These are phyloP conservation scores for Zeugodacus cucurbitae DNA, from an alignment of 1,140 invertebrate genomes.

Conservation along the genomic window DNA sequence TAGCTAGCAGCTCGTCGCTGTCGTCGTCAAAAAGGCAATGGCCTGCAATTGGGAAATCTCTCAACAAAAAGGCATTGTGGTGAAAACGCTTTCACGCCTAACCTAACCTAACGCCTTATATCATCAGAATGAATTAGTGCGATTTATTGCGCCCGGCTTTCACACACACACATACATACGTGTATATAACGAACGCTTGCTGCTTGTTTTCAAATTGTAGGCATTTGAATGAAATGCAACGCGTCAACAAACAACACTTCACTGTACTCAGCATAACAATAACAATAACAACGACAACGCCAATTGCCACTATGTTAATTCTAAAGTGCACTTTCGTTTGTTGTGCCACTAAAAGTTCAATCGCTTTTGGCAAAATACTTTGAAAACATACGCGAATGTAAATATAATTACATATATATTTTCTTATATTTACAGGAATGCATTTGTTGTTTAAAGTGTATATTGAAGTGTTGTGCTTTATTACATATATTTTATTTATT, in stretches of 20 bases:
- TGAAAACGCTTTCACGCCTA: slow-evolving; percentile 34
- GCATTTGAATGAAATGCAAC: slow-evolving; percentile 37
- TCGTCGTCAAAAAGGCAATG: slow-evolving; percentile 39
- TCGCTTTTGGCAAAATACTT: slow-evolving; percentile 25
- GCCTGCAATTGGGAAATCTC: slow-evolving; percentile 33
- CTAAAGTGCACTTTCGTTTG: slow-evolving; percentile 35
- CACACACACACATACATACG: neutral
- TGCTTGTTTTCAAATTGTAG: neutral
- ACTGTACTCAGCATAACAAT: neutral
- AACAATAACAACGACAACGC: neutral
- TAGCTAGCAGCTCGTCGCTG: neutral
- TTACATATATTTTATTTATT: neutral
- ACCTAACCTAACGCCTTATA: slow-evolving; percentile 30
- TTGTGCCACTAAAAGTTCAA: slow-evolving; percentile 35
- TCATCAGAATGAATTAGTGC: slow-evolving; percentile 29
- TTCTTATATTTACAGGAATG: neutral
- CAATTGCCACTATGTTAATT: slow-evolving; percentile 25
- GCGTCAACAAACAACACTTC: neutral
- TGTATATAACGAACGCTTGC: neutral
- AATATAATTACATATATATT: neutral
- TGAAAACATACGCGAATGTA: neutral
- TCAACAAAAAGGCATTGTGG: slow-evolving; percentile 7
- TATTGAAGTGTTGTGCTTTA: neutral
- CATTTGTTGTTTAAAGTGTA: too few species aligned
- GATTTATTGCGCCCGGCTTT: neutral